Base-by-base conservation (phyloP, 1,140 invertebrate genomes). In the Drosophila eugracilis region DNA sequence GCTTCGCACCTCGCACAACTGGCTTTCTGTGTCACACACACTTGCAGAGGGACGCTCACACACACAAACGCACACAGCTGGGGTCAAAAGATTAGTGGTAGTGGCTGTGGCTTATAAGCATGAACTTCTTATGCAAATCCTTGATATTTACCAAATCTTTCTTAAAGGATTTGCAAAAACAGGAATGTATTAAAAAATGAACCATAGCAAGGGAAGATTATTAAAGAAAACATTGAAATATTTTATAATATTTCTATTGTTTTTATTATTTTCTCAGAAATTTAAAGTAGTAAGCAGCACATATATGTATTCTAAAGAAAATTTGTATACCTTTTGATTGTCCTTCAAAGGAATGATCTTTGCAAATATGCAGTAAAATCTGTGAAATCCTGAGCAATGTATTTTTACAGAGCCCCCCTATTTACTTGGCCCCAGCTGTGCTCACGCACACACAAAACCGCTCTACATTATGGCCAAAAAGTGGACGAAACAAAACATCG, bases 1-100 rank as follows among this genome's bases (percentile, higher is more conserved):
- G 75, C 74, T 88, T 86, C 83, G 83, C 83, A 86, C 83, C 83
- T 86, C 74, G 69, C 81, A 81, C 81, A 85, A 71, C 47, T 69
- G 59, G 83, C 63, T 81, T 86, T 86, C 74, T 88, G 81, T 86
- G 81, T 86, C 81, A 88, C 77, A 70, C 65, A 60, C 39, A 28
- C 15, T 41, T 10, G 28, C 44, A 57, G 39, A 37, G 10, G 50
- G 21, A n/a, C n/a, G 48, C 37, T 28, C 37, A 7, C 37, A 45
- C 52, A 58, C 45, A 69, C 28, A 17, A 15, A 17, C 3, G 7
- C 36, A 39, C n/a, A 59, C 55, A 55, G 15, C 5, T 5, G 15
- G 22, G 55, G 30, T 4, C 21, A 55, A 36, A 36, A 36, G 24
- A 36, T 19, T 55, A 55, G 49, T 10, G 22, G 12, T 15, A 24